These are phyloP conservation scores for Isurus oxyrinchus DNA, from an alignment of 2,113 vertebrate species.

Conservation along the genomic window DNA sequence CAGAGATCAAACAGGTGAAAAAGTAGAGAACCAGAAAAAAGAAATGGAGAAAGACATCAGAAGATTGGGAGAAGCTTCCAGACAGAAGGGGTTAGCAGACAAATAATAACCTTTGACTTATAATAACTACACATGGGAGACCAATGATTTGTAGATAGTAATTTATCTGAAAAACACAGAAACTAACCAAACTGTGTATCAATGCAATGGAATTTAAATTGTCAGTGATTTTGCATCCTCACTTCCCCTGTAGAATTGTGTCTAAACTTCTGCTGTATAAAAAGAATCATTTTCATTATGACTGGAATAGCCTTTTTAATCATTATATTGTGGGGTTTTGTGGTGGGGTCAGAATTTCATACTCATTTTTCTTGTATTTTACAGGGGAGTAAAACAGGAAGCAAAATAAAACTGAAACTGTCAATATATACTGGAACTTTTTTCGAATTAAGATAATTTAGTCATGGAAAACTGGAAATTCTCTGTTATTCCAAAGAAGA, in stretches of 20 bases:
- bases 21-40: background rate
- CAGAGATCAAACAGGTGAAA: background rate
- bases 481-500: background rate
- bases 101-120: background rate
- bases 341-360: background rate
- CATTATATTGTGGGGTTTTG: background rate
- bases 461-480: background rate
- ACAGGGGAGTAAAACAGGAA: slow-evolving; percentile 11
- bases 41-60: background rate
- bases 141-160: no score
- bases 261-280: slow-evolving; percentile 9
- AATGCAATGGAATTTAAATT: background rate
- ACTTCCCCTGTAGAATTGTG: background rate
- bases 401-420: background rate
- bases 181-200: background rate
- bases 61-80: background rate
- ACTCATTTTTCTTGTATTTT: background rate
- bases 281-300: background rate
- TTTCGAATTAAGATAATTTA: background rate
- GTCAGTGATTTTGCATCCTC: background rate
- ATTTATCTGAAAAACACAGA: background rate
- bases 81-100: background rate
- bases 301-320: slow-evolving; percentile 1
- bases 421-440: background rate
- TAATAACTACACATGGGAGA: background rate